Conservation (phyloP, 2,113 vertebrate genomes). For the Solenodon paradoxus region DNA sequence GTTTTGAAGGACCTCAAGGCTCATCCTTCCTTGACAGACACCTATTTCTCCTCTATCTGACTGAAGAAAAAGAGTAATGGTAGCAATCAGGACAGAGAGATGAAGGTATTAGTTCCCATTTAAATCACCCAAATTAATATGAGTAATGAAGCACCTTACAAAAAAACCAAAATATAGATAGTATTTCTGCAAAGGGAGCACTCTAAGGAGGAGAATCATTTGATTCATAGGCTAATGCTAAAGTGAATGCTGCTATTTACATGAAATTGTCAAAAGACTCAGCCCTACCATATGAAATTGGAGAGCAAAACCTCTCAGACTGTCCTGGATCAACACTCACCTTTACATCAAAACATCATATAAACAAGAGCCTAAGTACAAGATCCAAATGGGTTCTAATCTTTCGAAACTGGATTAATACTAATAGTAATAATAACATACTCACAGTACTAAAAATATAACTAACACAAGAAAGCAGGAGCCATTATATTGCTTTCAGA, state of each 20-base stretch:
- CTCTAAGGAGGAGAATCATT: not conserved
- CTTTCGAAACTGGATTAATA: not conserved
- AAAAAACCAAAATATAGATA: not conserved
- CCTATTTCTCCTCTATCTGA: accelerated
- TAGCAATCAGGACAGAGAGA: not conserved
- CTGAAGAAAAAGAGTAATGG: not conserved
- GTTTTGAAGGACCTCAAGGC: not conserved
- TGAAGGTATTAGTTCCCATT: not conserved
- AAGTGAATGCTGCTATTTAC: not conserved
- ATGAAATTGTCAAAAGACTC: not conserved
- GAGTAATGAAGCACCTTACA: not conserved
- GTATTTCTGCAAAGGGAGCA: not conserved
- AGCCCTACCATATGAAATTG: not conserved
- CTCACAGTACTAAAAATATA: not conserved
- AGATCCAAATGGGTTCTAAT: not conserved
- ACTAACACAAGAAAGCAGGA: not conserved
- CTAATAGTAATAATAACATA: not conserved
- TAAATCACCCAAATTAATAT: not conserved
- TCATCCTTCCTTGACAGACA: not conserved
- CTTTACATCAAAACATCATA: not conserved
- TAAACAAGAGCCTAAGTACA: not conserved
- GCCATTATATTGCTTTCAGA: not conserved
- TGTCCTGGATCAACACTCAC: not conserved
- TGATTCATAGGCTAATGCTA: not conserved
- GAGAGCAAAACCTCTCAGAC: not conserved